Evolutionary conservation across 2,797 vertebrate genomes (phyloP), one percentile per base, ranked within the genome.

Genomic region (Emydoidea blandingii): DNA sequence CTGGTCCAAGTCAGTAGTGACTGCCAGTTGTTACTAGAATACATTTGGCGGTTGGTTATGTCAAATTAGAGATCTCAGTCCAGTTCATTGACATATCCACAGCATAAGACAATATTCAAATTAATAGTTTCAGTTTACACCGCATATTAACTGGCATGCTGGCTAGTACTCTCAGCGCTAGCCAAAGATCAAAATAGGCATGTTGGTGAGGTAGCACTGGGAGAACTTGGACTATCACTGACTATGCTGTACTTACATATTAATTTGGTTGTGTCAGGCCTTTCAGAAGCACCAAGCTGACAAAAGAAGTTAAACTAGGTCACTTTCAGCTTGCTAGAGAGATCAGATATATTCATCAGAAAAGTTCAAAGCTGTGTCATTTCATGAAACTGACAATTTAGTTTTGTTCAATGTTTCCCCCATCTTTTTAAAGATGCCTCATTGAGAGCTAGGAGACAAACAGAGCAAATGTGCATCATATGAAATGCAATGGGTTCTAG

Each of bases 261-360:
- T 59, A 34, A 49, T 72, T 18, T 37, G 72, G 53, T n/a, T 3
- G 3, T 16, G 12, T 27, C 85, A 29, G 27, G 72, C 12, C 25
- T 59, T 65, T 79, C 54, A 59, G 76, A 84, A 93, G 41, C 5
- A 78, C n/a, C 5, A n/a, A 62, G 12, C 1, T 84, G 59, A 87
- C 29, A 81, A 90, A 95, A 29, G 53, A 91, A 88, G 68, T 87
- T 94, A 78, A 96, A 91, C 11, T 91, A 92, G 91, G 86, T 90
- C 93, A 93, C 76, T 85, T 87, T 59, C 78, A 81, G 74, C 49
- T 86, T 85, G 59, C 56, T 90, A 54, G 78, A 74, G 85, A 92
- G 34, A 92, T 91, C 80, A 88, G 62, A 88, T 2, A 2, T 3
- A 2, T 16, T 12, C 8, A 90, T 47, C 0, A 94, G 37, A 93